phyloP scores from a whole-genome alignment of 2,797 vertebrate genomes.

The Luscinia luscinia region DNA sequence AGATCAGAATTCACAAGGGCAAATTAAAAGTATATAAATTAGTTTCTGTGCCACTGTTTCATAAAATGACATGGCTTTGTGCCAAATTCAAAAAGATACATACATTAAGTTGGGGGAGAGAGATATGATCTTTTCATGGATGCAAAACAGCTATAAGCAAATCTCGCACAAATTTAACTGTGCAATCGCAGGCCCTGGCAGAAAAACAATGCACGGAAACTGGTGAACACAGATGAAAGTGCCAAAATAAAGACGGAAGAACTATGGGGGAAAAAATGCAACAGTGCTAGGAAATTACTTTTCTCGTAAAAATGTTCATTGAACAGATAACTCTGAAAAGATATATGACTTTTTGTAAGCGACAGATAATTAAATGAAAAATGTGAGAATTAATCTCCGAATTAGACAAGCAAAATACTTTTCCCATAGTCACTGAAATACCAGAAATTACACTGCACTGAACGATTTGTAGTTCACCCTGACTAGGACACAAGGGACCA shows the following conservation, averaged over 20 bases:
- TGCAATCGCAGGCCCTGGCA: slow-evolving; percentile 42
- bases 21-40: not conserved
- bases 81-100: not conserved
- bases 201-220: slow-evolving; percentile 69
- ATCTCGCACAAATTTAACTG: slow-evolving; percentile 22
- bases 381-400: slow-evolving; percentile 31
- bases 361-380: slow-evolving; percentile 38
- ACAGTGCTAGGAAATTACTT: slow-evolving; percentile 60
- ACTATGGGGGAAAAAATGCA: not conserved
- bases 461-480: not conserved
- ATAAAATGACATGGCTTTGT: not conserved
- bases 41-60: not conserved
- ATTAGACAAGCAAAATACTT: not conserved
- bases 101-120: not conserved
- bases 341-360: not conserved
- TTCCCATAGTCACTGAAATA: not conserved
- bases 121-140: not conserved
- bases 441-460: not conserved
- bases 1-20: not conserved
- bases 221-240: slow-evolving; percentile 3
- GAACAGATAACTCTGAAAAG: slow-evolving; percentile 47
- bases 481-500: not conserved
- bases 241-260: slow-evolving; percentile 68
- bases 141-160: slow-evolving; percentile 4
- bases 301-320: slow-evolving; percentile 47